Base-by-base conservation (phyloP, 2,113 vertebrate genomes). In the Scatophagus argus region DNA sequence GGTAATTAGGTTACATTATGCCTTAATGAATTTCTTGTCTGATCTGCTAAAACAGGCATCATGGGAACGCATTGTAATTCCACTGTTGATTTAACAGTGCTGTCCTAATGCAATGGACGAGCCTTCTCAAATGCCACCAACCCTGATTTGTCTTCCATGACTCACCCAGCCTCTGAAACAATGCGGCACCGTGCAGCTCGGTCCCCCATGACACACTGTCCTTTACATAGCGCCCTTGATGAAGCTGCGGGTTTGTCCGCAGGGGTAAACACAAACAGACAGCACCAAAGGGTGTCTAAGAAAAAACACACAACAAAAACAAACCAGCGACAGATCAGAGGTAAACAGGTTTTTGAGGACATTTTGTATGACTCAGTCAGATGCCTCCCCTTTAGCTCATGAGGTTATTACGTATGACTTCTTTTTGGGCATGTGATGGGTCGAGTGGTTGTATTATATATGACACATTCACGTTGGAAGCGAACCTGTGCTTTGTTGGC, bases 151-250 rank as follows among this genome's bases (percentile, higher is more conserved):
- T 87, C 82, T 72, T 70, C 76, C 25, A 36, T 93, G 91, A 93
- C 80, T 92, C 92, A 93, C 88, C 87, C 82, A 79, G 80, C 63
- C 80, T 89, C 78, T 82, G n/a, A 89, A 89, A 89, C 90, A 88
- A 89, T 91, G 91, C 89, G 66, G 81, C 87, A 82, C 73, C 51
- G 49, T 70, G 85, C 71, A 29, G 77, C 79, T 74, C 6, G 49
- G 51, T 54, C 83, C 67, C 74, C 61, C 54, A 13, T 86, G 89
- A 86, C 85, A 88, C 77, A 59, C 79, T 83, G 87, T 87, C 88
- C 85, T 87, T 85, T 86, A 68, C 62, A 12, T 58, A 79, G 76
- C 80, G 59, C 82, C 84, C 79, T 63, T 52, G 61, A 83, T 75
- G 61, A 82, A 77, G 85, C 78, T 54, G 52, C 27, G 17, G 70